A percentile compares a stretch with the other conserved stretches of the same genome.
phyloP scores from a whole-genome alignment of 2,797 vertebrate species.

The Cuniculus paca region DNA sequence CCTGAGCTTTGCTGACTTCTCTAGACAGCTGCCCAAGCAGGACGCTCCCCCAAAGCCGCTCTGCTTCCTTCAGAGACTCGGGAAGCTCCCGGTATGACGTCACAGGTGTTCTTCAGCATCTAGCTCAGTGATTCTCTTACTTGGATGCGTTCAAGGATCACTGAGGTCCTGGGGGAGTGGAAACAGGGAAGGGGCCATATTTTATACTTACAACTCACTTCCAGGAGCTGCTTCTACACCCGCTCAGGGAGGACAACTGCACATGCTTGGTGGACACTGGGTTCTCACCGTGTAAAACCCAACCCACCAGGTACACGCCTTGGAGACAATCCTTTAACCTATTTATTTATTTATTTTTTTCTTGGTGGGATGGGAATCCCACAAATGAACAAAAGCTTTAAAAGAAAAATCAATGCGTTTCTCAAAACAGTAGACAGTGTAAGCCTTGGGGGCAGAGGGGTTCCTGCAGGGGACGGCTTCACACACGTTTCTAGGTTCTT shows the following conservation, averaged over 20 bases:
- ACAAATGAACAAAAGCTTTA: background rate
- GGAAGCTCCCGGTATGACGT: background rate
- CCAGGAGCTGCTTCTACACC: too few species aligned
- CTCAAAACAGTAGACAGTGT: background rate
- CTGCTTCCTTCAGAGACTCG: background rate
- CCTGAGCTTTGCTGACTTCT: background rate
- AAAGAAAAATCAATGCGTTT: background rate
- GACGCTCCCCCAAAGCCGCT: background rate
- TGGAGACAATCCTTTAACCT: background rate
- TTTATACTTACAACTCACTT: background rate
- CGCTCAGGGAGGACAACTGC: background rate
- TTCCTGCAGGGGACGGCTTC: background rate
- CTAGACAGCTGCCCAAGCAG: background rate
- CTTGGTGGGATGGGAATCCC: background rate
- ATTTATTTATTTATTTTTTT: background rate
- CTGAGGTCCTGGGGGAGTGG: background rate
- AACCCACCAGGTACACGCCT: rapidly evolving
- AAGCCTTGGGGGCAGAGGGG: background rate
- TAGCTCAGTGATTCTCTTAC: background rate
- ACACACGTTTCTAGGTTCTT: background rate
- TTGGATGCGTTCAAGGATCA: too few species aligned
- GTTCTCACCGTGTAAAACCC: too few species aligned
- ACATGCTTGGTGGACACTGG: rapidly evolving
- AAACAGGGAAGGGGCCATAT: rapidly evolving
- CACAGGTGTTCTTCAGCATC: rapidly evolving